Evolutionary conservation across 2,888 invertebrate genomes (phyloP).

Genomic region (Scrobipalpa atriplicella): DNA sequence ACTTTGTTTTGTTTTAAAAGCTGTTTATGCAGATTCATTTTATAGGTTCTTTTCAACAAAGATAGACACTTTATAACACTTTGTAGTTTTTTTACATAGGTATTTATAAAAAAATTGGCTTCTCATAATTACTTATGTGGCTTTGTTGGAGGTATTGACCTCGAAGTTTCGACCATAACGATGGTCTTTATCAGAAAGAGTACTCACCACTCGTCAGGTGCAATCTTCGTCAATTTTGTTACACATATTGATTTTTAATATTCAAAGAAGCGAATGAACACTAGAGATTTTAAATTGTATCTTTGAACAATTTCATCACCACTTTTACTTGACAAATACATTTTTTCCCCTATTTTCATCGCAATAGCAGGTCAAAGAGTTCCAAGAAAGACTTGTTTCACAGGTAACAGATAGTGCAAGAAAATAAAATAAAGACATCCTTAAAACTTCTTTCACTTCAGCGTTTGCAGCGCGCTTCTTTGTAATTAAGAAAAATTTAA

Average conservation of each 20-base stretch:
- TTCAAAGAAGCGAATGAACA: too few species aligned
- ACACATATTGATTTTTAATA: background rate
- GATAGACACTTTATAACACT: background rate
- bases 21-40: background rate
- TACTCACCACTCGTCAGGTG: too few species aligned
- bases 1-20: background rate
- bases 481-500: background rate
- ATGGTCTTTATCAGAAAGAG: too few species aligned
- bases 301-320: background rate
- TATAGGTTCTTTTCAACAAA: too few species aligned
- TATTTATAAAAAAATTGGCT: too few species aligned
- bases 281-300: background rate
- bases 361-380: background rate
- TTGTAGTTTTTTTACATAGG: too few species aligned
- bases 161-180: too few species aligned
- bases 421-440: background rate
- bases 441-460: constrained; percentile 4
- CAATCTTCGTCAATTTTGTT: too few species aligned
- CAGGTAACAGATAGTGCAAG: constrained; percentile 11
- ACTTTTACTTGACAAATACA: background rate
- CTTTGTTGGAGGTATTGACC: too few species aligned
- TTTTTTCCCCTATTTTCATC: background rate
- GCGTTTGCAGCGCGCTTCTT: background rate
- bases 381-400: background rate
- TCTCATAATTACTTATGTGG: too few species aligned